Conservation (phyloP, 1,140 invertebrate genomes). For the Lamellibrachia luymesi region DNA sequence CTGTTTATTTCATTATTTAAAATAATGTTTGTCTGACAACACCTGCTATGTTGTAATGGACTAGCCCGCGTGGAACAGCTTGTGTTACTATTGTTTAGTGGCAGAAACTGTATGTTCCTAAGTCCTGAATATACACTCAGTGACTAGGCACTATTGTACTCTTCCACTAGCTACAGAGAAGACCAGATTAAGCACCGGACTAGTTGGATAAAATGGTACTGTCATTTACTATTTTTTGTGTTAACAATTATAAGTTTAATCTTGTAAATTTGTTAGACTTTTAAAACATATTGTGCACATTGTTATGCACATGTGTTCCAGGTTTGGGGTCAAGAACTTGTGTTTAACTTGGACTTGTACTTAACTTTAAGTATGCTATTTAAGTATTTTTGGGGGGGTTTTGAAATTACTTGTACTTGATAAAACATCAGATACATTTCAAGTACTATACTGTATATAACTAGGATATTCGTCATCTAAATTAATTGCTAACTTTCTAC, state of each 20-base stretch:
- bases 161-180: neutral
- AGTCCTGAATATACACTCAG: neutral
- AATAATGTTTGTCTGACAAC: neutral
- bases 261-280: neutral
- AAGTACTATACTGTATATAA: no score
- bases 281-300: slow-evolving; percentile 5
- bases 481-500: no score
- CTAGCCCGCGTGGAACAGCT: neutral
- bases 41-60: neutral
- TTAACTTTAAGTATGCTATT: neutral
- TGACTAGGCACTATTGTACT: neutral
- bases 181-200: neutral
- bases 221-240: neutral
- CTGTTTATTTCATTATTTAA: neutral
- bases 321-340: neutral
- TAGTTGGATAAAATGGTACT: neutral
- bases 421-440: neutral
- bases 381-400: neutral
- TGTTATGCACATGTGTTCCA: neutral
- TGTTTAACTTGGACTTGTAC: neutral
- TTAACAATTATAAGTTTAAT: neutral
- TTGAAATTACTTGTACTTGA: neutral
- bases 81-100: neutral
- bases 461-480: no score
- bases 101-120: neutral